Conservation (phyloP, 2,888 invertebrate species). For the Sarcophaga carnaria region DNA sequence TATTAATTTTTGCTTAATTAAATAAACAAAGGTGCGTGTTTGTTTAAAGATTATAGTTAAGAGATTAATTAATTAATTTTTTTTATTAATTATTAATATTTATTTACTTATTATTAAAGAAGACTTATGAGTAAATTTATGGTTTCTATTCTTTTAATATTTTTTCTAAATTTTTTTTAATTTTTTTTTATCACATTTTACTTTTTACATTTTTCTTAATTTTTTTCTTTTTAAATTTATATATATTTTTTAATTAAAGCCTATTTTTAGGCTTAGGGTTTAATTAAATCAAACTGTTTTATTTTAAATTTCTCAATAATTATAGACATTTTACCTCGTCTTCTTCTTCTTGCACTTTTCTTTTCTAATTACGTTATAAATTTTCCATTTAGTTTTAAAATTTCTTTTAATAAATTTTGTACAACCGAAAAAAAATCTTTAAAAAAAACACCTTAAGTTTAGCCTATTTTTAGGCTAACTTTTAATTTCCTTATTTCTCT, state of each 20-base stretch:
- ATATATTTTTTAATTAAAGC: conserved; percentile 38
- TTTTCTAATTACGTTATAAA: conserved; percentile 2
- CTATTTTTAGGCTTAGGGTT: conserved; percentile 44
- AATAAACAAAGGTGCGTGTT: conserved; percentile 55
- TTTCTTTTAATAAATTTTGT: not conserved
- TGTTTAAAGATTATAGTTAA: not conserved
- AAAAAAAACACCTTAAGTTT: not conserved
- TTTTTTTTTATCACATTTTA: conserved; percentile 23
- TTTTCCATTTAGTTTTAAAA: not conserved
- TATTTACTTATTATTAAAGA: conserved; percentile 29
- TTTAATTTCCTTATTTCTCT: conserved; percentile 14
- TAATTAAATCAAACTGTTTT: conserved; percentile 20
- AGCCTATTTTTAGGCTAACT: conserved; percentile 58
- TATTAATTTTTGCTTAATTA: conserved; percentile 40
- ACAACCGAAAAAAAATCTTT: not conserved
- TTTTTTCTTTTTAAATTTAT: conserved; percentile 6
- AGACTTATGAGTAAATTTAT: conserved; percentile 55
- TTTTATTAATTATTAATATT: conserved; percentile 43
- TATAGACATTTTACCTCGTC: not conserved
- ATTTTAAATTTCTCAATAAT: conserved; percentile 28
- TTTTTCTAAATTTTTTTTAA: conserved; percentile 16
- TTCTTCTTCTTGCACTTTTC: conserved; percentile 21
- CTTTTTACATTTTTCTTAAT: conserved; percentile 9
- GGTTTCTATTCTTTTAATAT: conserved; percentile 22
- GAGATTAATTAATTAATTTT: conserved; percentile 18